phyloP scores from a whole-genome alignment of 1,140 invertebrate species.

The Nymphalis io region DNA sequence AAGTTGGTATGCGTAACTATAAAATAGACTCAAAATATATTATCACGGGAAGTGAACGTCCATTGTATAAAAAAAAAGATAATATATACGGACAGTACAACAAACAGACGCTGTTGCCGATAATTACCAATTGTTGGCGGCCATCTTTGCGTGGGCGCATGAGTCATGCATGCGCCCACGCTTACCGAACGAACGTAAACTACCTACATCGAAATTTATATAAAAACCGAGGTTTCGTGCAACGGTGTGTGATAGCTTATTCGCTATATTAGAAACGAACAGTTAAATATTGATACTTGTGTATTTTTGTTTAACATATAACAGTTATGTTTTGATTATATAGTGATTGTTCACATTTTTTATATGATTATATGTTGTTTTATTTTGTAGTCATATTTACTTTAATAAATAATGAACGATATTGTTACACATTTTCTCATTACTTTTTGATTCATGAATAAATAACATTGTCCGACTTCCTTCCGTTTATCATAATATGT shows the following conservation, averaged over 20 bases:
- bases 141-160: constrained; percentile 46
- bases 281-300: not conserved
- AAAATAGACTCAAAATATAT: constrained; percentile 11
- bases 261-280: not conserved
- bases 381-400: no score
- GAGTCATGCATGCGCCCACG: constrained; percentile 47
- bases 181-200: constrained; percentile 35
- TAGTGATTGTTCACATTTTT: no score
- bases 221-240: constrained; percentile 25
- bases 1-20: not conserved
- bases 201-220: constrained; percentile 28
- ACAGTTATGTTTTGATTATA: no score
- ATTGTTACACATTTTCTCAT: no score
- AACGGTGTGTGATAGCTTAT: constrained; percentile 2
- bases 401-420: no score
- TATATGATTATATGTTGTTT: no score
- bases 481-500: no score
- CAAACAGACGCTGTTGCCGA: constrained; percentile 37
- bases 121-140: constrained; percentile 48
- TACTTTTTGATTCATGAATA: no score
- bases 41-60: constrained; percentile 17
- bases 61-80: constrained; percentile 32
- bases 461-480: no score
- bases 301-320: no score
- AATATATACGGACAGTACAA: constrained; percentile 35